These are phyloP conservation scores for Luehdorfia chinensis DNA, from an alignment of 1,140 invertebrate species.

Conservation along the genomic window DNA sequence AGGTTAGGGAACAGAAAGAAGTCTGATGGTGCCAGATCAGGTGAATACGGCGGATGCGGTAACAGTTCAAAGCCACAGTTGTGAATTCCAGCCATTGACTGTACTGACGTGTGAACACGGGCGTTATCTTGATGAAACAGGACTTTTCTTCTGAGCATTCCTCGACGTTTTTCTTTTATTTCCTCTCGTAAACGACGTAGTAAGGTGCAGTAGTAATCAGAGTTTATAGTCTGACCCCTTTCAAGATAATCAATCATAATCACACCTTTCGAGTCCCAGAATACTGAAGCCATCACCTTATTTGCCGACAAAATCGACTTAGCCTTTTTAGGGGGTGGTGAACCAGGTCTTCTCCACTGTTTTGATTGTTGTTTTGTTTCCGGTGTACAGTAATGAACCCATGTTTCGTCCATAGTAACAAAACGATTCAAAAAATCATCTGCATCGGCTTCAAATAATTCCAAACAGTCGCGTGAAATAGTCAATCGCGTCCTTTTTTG, in stretches of 20 bases:
- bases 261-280: slow-evolving; percentile 1
- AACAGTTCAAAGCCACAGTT: slow-evolving; percentile 9
- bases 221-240: slow-evolving; percentile 19
- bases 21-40: slow-evolving; percentile 17
- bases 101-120: slow-evolving; percentile 26
- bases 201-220: slow-evolving; percentile 28
- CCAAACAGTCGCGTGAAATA: slow-evolving; percentile 13
- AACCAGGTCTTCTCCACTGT: slow-evolving; percentile 13
- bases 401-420: slow-evolving; percentile 20
- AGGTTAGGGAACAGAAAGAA: slow-evolving; percentile 8
- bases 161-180: slow-evolving; percentile 29
- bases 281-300: slow-evolving; percentile 14
- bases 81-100: slow-evolving; percentile 19
- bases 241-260: slow-evolving; percentile 4
- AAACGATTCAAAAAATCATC: slow-evolving; percentile 19
- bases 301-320: slow-evolving; percentile 9
- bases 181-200: slow-evolving; percentile 26
- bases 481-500: slow-evolving; percentile 18
- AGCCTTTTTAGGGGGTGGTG: slow-evolving; percentile 16
- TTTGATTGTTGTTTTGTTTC: slow-evolving; percentile 11
- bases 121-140: slow-evolving; percentile 30
- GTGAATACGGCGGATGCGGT: slow-evolving; percentile 2
- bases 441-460: slow-evolving; percentile 14
- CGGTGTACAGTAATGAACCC: slow-evolving; percentile 18
- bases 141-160: slow-evolving; percentile 26